Evolutionary conservation across 2,113 vertebrate genomes (phyloP), one percentile per base, ranked within the genome.

Genomic region (Gambusia holbrooki): DNA sequence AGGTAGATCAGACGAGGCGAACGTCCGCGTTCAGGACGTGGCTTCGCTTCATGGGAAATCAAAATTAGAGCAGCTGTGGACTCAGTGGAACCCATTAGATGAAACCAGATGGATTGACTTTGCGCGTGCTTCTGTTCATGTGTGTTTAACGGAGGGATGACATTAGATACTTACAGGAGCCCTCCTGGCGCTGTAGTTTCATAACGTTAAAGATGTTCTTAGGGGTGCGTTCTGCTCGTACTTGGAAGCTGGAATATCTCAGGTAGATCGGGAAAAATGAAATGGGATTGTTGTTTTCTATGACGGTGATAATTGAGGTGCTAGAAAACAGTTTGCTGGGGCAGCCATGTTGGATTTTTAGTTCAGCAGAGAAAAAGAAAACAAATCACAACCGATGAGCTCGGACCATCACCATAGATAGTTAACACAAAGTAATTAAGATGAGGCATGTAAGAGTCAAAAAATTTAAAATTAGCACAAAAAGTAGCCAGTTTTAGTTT

Each of bases 41-140:
- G 65, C 62, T 73, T 15, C 0, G 27, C 28, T 73, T 74, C 42
- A 68, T 80, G 69, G 40, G 71, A 73, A 17, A 32, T 17, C 70
- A 6, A 85, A 84, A 81, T 88, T 73, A 81, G 68, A 54, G 51
- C 22, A 54, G 51, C 22, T n/a, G 22, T 22, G 25, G 51, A 25
- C 19, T 58, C 22, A n/a, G 6, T n/a, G 51, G 51, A 58, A n/a
- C 51, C 51, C 51, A n/a, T 58, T 6, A n/a, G 17, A 58, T 58
- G 3, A 58, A 58, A 58, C 51, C 22, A 25, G 10, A n/a, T 9
- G 15, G 17, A 54, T 1, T 54, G 51, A 54, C 17, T 58, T 58
- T n/a, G 3, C 51, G n/a, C 9, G 51, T 58, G 51, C 22, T 58
- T 25, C 9, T 58, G 51, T 22, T 48, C 19, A 48, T 19, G 17